Evolutionary conservation across 2,797 vertebrate genomes (phyloP).

Genomic region (Lepidocolaptes lacrymiger): DNA sequence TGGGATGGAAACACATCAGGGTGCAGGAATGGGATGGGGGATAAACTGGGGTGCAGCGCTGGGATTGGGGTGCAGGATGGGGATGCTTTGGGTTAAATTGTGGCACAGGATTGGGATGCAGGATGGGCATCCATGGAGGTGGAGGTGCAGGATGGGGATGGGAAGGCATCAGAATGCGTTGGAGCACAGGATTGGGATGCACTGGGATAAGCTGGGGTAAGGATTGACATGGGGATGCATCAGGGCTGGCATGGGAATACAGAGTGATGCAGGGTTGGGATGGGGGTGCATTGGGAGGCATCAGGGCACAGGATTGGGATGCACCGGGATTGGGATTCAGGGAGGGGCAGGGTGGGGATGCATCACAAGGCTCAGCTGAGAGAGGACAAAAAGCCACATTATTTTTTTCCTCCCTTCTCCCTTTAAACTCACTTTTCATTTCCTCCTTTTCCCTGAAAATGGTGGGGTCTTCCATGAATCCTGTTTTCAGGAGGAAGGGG

Average conservation of each 20-base stretch:
- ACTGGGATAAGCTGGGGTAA: not conserved
- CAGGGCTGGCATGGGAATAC: not conserved
- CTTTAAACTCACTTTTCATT: not conserved
- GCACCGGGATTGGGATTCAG: not conserved
- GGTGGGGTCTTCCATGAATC: not conserved
- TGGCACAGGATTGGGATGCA: not conserved
- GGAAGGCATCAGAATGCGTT: not conserved
- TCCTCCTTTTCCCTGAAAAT: not conserved
- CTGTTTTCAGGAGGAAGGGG: not conserved
- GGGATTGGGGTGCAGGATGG: not conserved
- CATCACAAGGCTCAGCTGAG: not conserved
- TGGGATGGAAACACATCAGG: no score
- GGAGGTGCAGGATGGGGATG: not conserved
- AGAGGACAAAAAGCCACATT: fast-evolving
- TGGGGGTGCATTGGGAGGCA: not conserved
- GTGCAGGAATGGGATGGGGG: not conserved
- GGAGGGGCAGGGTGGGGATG: not conserved
- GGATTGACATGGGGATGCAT: not conserved
- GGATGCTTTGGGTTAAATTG: not conserved
- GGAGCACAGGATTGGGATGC: no score
- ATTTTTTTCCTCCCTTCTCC: not conserved
- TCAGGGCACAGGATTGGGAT: not conserved
- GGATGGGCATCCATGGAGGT: not conserved
- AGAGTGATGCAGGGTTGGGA: not conserved
- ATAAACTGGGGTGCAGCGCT: not conserved